These are phyloP conservation scores for Amyelois transitella DNA, from an alignment of 1,140 invertebrate species.

Conservation along the genomic window DNA sequence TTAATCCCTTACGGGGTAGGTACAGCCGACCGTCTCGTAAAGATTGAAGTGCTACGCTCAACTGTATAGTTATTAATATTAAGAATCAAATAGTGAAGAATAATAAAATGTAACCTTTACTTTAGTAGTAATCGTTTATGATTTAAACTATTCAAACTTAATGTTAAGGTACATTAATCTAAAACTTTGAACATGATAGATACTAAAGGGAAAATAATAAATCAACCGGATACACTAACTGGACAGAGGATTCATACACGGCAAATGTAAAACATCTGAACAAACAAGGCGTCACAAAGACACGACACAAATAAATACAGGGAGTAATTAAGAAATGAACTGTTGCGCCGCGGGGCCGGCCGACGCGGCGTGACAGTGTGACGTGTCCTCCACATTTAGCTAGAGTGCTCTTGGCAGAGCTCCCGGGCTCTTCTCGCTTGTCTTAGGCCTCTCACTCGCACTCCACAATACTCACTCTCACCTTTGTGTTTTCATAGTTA, in stretches of 20 bases:
- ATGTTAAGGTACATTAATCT: too few relatives aligned
- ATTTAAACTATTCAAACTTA: too few relatives aligned
- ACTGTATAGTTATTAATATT: too few relatives aligned
- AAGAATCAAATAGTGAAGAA: too few relatives aligned
- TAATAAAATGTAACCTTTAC: too few relatives aligned
- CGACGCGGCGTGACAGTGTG: slow-evolving; percentile 18
- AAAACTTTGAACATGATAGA: too few relatives aligned
- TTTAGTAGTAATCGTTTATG: too few relatives aligned
- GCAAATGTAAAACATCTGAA: slow-evolving; percentile 14
- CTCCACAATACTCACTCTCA: neutral
- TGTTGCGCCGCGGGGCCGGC: neutral
- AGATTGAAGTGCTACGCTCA: too few relatives aligned
- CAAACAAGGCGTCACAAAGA: slow-evolving; percentile 4
- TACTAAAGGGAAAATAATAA: too few relatives aligned
- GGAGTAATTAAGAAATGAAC: slow-evolving; percentile 25
- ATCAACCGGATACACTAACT: neutral
- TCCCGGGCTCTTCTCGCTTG: slow-evolving; percentile 44
- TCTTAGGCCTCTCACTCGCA: slow-evolving; percentile 16
- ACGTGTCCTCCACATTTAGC: slow-evolving; percentile 60
- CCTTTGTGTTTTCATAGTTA: too few relatives aligned
- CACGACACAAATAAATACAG: slow-evolving; percentile 13
- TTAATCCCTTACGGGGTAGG: too few relatives aligned
- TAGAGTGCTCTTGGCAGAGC: slow-evolving; percentile 53
- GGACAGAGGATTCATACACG: neutral
- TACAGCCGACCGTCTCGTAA: too few relatives aligned